Evolutionary conservation across 2,113 vertebrate species (phyloP), one percentile per base, ranked within the genome.

Genomic region (Chinchilla lanigera): DNA sequence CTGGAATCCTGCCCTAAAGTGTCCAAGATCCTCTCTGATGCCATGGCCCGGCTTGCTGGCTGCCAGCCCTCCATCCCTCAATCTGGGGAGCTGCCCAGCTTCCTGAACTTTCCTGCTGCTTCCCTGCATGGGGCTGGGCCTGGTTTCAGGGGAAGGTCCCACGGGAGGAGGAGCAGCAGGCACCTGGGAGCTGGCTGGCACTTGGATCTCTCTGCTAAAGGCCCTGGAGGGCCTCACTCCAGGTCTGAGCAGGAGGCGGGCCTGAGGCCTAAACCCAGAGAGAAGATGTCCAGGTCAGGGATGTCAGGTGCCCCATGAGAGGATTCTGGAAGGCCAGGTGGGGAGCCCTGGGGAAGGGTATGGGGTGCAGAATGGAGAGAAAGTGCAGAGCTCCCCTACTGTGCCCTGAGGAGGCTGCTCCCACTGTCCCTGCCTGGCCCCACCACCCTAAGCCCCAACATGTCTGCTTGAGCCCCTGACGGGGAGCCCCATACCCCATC

Each of bases 351-450:
- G 38, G 17, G 56, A 13, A 13, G 38, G 56, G 2, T 33, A 50
- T 47, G 77, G 50, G 20, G 22, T 0, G 0, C 22, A n/a, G 89
- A 50, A 26, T 17, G 41, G 20, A 69, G 28, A 22, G 56, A 17
- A 44, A n/a, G 35, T 30, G 0, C 5, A 7, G 75, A 26, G 5
- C 0, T 41, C 16, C 30, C n/a, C 19, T 28, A 9, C 13, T 4
- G 52, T 41, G 38, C 58, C 41, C 86, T 28, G 2, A 13, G 28
- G 44, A 13, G 35, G 8, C 52, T 2, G 6, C 8, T 47, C 28
- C 24, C 13, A 33, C 83, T 65, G 1, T 3, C 5, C 24, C 7
- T 4, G 22, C 73, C 35, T 2, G 38, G 10, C 17, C n/a, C 35
- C 69, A 19, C n/a, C 47, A 28, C 22, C 63, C 47, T 1, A 30